These are phyloP conservation scores for Lissocephala sabroskyi DNA, from an alignment of 2,888 invertebrate species.

Conservation along the genomic window DNA sequence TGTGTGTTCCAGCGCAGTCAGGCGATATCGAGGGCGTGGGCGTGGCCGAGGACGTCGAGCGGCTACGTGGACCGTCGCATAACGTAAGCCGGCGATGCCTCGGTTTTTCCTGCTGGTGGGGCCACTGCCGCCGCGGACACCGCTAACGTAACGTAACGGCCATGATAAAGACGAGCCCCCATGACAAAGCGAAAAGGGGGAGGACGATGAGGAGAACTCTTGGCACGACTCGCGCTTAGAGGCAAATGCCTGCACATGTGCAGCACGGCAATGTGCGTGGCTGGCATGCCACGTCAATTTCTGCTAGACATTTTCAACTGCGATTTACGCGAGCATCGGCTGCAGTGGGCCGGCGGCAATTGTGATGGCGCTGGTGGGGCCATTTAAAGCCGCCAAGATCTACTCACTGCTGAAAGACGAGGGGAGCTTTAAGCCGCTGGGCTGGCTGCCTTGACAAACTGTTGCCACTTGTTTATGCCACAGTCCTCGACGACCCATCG, in stretches of 20 bases:
- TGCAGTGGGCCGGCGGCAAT: background rate
- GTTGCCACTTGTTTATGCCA: slow-evolving; percentile 63
- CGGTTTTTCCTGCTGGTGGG: slow-evolving; percentile 16
- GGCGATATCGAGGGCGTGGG: slow-evolving; percentile 30
- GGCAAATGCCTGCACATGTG: slow-evolving; percentile 35
- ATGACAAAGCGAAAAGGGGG: background rate
- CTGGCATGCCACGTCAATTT: slow-evolving; percentile 33
- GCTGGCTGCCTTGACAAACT: slow-evolving; percentile 45
- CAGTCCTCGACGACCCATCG: background rate
- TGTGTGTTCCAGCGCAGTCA: slow-evolving; percentile 55
- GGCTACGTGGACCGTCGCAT: slow-evolving; percentile 5
- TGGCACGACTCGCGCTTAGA: slow-evolving; percentile 14
- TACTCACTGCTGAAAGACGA: background rate
- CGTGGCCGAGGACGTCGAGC: slow-evolving; percentile 6
- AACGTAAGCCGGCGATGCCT: slow-evolving; percentile 35
- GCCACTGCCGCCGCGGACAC: slow-evolving; percentile 1
- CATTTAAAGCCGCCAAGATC: background rate
- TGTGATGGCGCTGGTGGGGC: slow-evolving; percentile 3
- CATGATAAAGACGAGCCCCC: slow-evolving; percentile 43
- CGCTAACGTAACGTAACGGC: slow-evolving; percentile 45
- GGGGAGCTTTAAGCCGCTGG: slow-evolving; percentile 8
- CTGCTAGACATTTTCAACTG: slow-evolving; percentile 40
- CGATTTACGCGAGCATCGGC: slow-evolving; percentile 27
- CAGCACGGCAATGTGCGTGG: slow-evolving; percentile 5
- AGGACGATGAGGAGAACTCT: slow-evolving; percentile 2